phyloP scores from a whole-genome alignment of 2,113 vertebrate species.

The Galeopterus variegatus region DNA sequence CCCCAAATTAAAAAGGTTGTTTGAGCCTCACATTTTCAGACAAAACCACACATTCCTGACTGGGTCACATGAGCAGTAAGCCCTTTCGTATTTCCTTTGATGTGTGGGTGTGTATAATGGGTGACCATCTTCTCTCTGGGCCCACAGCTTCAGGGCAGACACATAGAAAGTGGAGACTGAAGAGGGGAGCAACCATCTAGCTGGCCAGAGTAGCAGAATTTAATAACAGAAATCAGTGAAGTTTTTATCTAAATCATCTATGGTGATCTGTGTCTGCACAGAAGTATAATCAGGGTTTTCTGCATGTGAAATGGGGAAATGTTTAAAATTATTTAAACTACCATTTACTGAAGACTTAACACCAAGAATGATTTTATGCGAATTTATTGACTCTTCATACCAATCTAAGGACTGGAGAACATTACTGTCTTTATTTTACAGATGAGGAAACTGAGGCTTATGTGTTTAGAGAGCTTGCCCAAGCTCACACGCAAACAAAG shows the following conservation, averaged over 20 bases:
- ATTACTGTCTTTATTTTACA: not conserved
- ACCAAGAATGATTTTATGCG: not conserved
- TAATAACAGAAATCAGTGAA: not conserved
- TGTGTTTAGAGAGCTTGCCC: not conserved
- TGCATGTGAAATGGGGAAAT: not conserved
- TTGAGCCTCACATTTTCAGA: conserved; percentile 6
- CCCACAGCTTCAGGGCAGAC: not conserved
- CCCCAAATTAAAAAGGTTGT: not conserved
- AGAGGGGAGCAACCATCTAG: not conserved
- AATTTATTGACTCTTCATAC: not conserved
- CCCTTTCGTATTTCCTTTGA: conserved; percentile 61
- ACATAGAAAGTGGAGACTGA: not conserved
- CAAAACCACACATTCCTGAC: conserved; percentile 52
- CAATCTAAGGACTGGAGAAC: not conserved
- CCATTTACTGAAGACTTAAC: not conserved
- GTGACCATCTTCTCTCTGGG: not conserved
- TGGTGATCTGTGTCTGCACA: not conserved
- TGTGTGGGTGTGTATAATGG: not conserved
- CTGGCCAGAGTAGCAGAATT: not conserved
- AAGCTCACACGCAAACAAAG: not conserved
- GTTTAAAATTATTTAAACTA: not conserved
- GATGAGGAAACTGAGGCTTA: not conserved
- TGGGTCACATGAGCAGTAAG: not conserved
- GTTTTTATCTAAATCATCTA: not conserved
- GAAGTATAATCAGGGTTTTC: not conserved